Evolutionary conservation across 1,140 invertebrate genomes (phyloP), one percentile per base, ranked within the genome.

Genomic region (Onthophagus taurus): DNA sequence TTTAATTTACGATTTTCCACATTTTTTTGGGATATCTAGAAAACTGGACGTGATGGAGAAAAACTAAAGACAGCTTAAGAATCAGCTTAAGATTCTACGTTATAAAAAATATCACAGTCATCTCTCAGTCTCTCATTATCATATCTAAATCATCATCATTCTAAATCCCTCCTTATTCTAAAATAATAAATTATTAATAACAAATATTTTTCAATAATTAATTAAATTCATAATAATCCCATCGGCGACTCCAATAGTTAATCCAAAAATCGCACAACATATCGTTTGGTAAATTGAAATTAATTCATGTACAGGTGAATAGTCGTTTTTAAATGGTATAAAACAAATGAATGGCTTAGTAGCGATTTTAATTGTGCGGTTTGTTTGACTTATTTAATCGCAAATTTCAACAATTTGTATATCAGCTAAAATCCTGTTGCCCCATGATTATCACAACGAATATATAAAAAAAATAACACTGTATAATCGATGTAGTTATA

Each of bases 1-100:
- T 55, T n/a, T 62, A 57, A 2, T 68, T 57, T 4, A 54, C 45
- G 64, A 74, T 75, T 4, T 74, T 21, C 2, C 72, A 49, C 2
- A 65, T 50, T 18, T 37, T 37, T n/a, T 37, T 16, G n/a, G n/a
- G n/a, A n/a, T n/a, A n/a, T n/a, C n/a, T n/a, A n/a, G n/a, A n/a
- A n/a, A n/a, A n/a, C n/a, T n/a, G n/a, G n/a, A n/a, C n/a, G n/a
- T n/a, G n/a, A n/a, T n/a, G n/a, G n/a, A n/a, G n/a, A n/a, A n/a
- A n/a, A n/a, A n/a, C n/a, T n/a, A n/a, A n/a, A n/a, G n/a, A n/a
- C n/a, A n/a, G n/a, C n/a, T n/a, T n/a, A n/a, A n/a, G n/a, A n/a
- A n/a, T n/a, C n/a, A n/a, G n/a, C n/a, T n/a, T n/a, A n/a, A n/a
- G n/a, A n/a, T n/a, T n/a, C n/a, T n/a, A n/a, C n/a, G n/a, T n/a